phyloP scores from a whole-genome alignment of 2,888 invertebrate species.

The Lucinisca nassula region DNA sequence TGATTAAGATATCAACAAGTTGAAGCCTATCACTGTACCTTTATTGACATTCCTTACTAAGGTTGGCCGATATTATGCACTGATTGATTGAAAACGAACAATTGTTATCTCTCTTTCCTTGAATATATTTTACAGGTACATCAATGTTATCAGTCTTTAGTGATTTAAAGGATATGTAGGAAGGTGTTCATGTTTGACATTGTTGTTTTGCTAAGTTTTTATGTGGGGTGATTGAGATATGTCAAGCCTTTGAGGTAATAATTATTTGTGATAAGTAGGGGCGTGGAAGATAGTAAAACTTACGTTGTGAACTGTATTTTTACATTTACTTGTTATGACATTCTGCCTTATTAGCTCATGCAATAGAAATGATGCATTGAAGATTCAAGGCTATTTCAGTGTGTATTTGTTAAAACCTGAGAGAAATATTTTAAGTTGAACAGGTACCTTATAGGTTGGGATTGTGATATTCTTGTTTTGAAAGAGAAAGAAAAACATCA shows the following conservation, averaged over 20 bases:
- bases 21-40: not conserved
- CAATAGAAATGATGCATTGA: no score
- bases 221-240: not conserved
- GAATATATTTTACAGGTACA: not conserved
- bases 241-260: not conserved
- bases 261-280: not conserved
- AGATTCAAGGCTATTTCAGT: no score
- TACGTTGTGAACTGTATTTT: no score
- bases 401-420: no score
- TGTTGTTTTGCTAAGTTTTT: not conserved
- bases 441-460: no score
- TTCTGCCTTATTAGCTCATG: no score
- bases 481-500: no score
- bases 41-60: not conserved
- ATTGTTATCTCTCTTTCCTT: not conserved
- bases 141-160: not conserved
- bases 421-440: no score
- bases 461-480: no score
- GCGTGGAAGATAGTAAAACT: not conserved
- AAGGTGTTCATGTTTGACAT: constrained; percentile 1
- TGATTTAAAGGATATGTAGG: not conserved
- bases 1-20: not conserved
- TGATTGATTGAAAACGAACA: not conserved
- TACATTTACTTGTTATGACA: no score
- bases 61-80: not conserved